Percentiles rank a stretch among this genome's conserved stretches.
These are phyloP conservation scores for Eurois occulta DNA, from an alignment of 2,888 invertebrate species.

Conservation along the genomic window DNA sequence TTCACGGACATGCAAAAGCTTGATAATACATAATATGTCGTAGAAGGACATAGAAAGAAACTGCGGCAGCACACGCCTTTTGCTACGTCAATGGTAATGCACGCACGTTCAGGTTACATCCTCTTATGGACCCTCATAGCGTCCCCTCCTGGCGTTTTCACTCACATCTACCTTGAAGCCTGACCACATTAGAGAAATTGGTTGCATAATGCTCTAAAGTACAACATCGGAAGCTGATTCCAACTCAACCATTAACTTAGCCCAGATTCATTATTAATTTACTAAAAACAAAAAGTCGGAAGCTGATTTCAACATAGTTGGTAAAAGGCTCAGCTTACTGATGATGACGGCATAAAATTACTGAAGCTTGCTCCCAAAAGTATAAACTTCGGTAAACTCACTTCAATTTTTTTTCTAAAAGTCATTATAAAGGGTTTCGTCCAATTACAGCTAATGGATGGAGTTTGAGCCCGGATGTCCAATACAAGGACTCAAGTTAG, in stretches of 20 bases:
- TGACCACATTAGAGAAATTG: background rate
- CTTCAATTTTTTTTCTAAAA: conserved; percentile 64
- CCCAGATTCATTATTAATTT: background rate
- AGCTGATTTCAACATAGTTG: conserved; percentile 8
- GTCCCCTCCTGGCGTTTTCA: background rate
- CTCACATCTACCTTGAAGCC: background rate
- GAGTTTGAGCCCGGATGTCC: conserved; percentile 63
- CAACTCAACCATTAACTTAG: background rate
- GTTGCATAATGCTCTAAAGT: background rate
- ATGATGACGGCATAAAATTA: conserved; percentile 43
- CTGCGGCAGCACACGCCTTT: background rate
- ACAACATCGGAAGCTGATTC: background rate
- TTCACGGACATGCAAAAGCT: background rate
- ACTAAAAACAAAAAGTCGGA: conserved; percentile 4
- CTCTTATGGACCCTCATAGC: background rate
- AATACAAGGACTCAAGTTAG: conserved; percentile 54
- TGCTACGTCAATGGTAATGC: background rate
- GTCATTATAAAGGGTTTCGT: conserved; percentile 69
- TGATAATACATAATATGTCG: background rate
- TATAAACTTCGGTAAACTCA: conserved; percentile 45
- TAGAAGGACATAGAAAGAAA: background rate
- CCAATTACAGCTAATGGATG: conserved; percentile 73
- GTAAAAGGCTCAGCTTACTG: background rate
- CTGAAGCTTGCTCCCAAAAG: conserved; percentile 14
- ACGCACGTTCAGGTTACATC: background rate